These are phyloP conservation scores for Eutolmus rufibarbis DNA, from an alignment of 2,888 invertebrate genomes.

Conservation along the genomic window DNA sequence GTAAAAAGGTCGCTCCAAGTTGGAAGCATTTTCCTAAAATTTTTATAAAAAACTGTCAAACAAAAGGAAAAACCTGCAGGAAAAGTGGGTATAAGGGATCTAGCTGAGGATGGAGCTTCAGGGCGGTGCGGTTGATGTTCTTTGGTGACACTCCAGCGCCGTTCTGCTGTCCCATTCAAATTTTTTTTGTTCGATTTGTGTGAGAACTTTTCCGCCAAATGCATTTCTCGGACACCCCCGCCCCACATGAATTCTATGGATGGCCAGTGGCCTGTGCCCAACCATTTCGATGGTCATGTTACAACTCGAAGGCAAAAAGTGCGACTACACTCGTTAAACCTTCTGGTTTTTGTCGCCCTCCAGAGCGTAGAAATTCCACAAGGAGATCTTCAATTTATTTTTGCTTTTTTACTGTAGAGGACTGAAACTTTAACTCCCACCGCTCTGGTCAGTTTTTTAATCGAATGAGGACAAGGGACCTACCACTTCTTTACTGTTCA, in stretches of 20 bases:
- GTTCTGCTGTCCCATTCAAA: not conserved
- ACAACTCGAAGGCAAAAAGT: conserved; percentile 1
- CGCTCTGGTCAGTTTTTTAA: not conserved
- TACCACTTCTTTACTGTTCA: not conserved
- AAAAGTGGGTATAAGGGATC: not conserved
- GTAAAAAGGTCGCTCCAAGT: conserved; percentile 6
- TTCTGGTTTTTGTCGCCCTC: not conserved
- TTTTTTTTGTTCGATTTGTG: not conserved
- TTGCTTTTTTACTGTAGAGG: not conserved
- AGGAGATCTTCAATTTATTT: conserved; percentile 13
- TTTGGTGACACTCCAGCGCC: not conserved
- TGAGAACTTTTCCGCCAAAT: not conserved
- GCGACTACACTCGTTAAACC: conserved; percentile 3
- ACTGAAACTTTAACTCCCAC: not conserved
- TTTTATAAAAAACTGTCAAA: conserved; percentile 16
- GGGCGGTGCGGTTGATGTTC: conserved; percentile 1
- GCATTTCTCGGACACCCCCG: not conserved
- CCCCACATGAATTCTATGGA: not conserved
- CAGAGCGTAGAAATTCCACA: not conserved
- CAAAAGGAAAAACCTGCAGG: conserved; percentile 6
- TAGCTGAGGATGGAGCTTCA: not conserved
- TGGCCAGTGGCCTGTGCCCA: not conserved
- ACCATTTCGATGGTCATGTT: not conserved
- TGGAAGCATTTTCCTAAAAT: conserved; percentile 12
- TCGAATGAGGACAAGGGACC: not conserved